Evolutionary conservation across 2,888 invertebrate genomes (phyloP), one percentile per base, ranked within the genome.

Genomic region (Bhutanitis thaidina): DNA sequence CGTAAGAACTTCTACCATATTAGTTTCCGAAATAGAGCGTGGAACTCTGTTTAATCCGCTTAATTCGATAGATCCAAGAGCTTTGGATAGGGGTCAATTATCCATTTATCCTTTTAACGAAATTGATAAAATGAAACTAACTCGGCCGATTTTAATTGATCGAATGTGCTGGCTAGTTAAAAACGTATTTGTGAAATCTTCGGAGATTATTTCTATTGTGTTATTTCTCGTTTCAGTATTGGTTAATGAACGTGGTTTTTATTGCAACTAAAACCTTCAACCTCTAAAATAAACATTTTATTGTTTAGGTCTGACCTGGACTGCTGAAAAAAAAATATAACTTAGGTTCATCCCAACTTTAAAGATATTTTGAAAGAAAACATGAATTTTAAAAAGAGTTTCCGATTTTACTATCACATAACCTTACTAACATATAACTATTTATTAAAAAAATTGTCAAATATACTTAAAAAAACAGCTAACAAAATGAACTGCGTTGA

Each of bases 21-120:
- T 40, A 39, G 55, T 43, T 61, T 60, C 51, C 44, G 55, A 62
- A 62, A 59, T 65, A 52, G 79, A 82, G 64, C 80, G 78, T 79
- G 78, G 76, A 77, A 80, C 71, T 69, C 64, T 67, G 69, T 73
- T 76, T 83, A 77, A 81, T 80, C 80, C 75, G 70, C 71, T 81
- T 83, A 83, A 87, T 87, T 84, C 76, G 71, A 84, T 81, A 80
- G 82, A 80, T 77, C 71, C 62, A 70, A 76, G 80, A 74, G 70
- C 80, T 80, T 82, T 51, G 70, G 68, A 88, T 88, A 80, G 85
- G 87, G 88, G 88, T 87, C 89, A 87, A 89, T 89, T 87, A 87
- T 83, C 87, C 88, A 85, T 87, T 89, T 88, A 89, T 88, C 88
- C 88, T 78, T 82, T 89, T 89, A 88, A 87, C 85, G 68, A 77